Evolutionary conservation across 2,113 vertebrate genomes (phyloP).

Genomic region (Corydoras sp.): DNA sequence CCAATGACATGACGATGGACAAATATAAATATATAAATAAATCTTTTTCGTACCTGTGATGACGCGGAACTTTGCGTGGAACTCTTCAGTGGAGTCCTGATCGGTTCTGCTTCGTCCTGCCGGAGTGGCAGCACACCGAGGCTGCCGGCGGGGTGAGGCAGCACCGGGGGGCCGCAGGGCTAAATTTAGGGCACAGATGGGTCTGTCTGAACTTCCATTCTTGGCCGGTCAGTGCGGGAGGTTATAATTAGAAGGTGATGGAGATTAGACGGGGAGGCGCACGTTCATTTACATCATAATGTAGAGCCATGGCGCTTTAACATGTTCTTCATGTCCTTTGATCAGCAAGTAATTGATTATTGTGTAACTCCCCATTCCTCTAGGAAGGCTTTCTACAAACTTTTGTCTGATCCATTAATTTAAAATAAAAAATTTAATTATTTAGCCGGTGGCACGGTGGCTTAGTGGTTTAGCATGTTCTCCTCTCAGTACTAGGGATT

Average conservation of each 20-base stretch:
- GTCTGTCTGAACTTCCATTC: conserved; percentile 83
- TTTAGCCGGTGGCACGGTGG: too few species aligned
- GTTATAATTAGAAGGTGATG: conserved; percentile 83
- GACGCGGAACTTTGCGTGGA: not conserved
- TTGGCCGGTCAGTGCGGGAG: conserved; percentile 65
- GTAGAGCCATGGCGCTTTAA: too few species aligned
- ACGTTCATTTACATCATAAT: not conserved
- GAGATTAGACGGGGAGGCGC: conserved; percentile 54
- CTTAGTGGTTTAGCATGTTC: too few species aligned
- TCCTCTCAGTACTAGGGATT: too few species aligned
- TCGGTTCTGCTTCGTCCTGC: not conserved
- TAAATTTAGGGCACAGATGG: conserved; percentile 81
- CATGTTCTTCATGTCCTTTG: too few species aligned
- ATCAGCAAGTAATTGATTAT: too few species aligned
- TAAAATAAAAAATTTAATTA: too few species aligned
- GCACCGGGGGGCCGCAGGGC: conserved; percentile 45
- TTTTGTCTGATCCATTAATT: too few species aligned
- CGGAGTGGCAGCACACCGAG: not conserved
- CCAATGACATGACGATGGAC: too few species aligned
- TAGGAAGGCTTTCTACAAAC: too few species aligned
- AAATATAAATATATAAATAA: not conserved
- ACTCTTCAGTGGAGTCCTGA: not conserved
- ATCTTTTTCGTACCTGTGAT: not conserved
- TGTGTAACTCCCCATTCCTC: too few species aligned
- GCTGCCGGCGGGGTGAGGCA: conserved; percentile 16